Conservation (phyloP, 1,140 invertebrate species). For the Mercenaria mercenaria region DNA sequence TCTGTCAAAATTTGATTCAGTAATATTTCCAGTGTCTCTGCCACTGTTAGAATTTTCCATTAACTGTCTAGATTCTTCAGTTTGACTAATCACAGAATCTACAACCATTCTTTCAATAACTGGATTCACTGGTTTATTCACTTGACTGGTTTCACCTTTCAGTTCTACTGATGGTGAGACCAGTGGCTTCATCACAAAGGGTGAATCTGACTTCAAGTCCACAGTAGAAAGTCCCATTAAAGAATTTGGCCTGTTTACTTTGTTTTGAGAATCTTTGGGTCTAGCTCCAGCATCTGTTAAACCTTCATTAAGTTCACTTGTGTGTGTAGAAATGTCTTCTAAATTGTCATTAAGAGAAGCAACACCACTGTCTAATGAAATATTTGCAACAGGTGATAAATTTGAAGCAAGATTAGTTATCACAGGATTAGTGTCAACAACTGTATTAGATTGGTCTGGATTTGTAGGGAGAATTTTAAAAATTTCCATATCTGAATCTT, state of each 20-base stretch:
- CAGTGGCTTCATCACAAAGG: slow-evolving; percentile 18
- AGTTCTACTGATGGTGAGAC: neutral
- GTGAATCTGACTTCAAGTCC: slow-evolving; percentile 24
- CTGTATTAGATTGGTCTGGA: neutral
- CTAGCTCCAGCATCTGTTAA: slow-evolving; percentile 54
- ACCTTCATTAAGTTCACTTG: neutral
- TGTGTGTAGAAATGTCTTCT: neutral
- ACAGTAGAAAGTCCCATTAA: slow-evolving; percentile 40
- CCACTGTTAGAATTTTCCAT: slow-evolving; percentile 37
- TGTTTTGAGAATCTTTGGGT: slow-evolving; percentile 61
- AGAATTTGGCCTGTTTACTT: slow-evolving; percentile 37
- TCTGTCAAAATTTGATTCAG: neutral
- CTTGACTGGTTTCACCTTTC: slow-evolving; percentile 8
- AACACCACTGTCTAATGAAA: slow-evolving; percentile 63
- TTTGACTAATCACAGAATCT: neutral
- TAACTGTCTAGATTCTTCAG: slow-evolving; percentile 36
- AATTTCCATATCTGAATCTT: slow-evolving; percentile 37
- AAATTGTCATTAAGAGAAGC: slow-evolving; percentile 43
- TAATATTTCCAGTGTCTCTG: neutral
- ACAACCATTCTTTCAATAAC: neutral
- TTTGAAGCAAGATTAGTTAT: slow-evolving; percentile 7
- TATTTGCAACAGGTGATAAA: slow-evolving; percentile 45
- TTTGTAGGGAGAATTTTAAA: slow-evolving; percentile 24
- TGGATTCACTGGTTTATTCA: neutral
- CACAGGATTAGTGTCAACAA: slow-evolving; percentile 22